Percentiles rank a stretch among this genome's conserved stretches.
Conservation (phyloP, 2,888 invertebrate species). For the Steinernema carpocapsae region DNA sequence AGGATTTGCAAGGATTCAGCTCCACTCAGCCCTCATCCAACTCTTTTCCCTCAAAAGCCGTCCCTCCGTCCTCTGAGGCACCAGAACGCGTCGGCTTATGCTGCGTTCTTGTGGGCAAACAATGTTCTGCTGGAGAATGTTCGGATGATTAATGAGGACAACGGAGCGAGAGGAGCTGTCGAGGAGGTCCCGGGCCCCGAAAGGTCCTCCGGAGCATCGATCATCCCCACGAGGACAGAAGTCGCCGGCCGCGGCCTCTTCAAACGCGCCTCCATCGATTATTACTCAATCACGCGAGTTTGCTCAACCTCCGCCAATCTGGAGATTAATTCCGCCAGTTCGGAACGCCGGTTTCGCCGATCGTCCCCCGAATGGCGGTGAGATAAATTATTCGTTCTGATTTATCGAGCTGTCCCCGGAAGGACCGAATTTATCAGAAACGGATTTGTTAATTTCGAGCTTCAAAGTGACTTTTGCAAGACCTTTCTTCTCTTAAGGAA, state of each 20-base stretch:
- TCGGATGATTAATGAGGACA: constrained; percentile 16
- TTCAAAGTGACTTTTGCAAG: too few relatives aligned
- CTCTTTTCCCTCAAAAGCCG: too few relatives aligned
- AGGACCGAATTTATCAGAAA: too few relatives aligned
- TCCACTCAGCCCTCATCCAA: too few relatives aligned
- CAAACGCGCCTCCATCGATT: constrained; percentile 34
- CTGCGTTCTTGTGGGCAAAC: neutral
- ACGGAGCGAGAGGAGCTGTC: neutral
- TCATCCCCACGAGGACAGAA: constrained; percentile 4
- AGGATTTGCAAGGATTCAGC: neutral
- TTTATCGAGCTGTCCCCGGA: too few relatives aligned
- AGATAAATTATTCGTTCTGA: too few relatives aligned
- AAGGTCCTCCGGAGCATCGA: constrained; percentile 26
- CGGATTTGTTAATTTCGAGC: too few relatives aligned
- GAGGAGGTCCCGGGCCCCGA: constrained; percentile 8
- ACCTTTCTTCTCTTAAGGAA: too few relatives aligned
- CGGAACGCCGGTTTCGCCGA: too few relatives aligned
- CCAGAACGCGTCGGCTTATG: too few relatives aligned
- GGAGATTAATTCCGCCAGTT: neutral
- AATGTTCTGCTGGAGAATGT: neutral
- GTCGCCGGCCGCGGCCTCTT: constrained; percentile 33
- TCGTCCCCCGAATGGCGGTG: neutral
- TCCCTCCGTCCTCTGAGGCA: too few relatives aligned
- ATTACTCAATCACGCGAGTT: constrained; percentile 33
- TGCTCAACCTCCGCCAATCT: constrained; percentile 28